Conservation (phyloP, 2,797 vertebrate species). For the Pitangus sulphuratus region DNA sequence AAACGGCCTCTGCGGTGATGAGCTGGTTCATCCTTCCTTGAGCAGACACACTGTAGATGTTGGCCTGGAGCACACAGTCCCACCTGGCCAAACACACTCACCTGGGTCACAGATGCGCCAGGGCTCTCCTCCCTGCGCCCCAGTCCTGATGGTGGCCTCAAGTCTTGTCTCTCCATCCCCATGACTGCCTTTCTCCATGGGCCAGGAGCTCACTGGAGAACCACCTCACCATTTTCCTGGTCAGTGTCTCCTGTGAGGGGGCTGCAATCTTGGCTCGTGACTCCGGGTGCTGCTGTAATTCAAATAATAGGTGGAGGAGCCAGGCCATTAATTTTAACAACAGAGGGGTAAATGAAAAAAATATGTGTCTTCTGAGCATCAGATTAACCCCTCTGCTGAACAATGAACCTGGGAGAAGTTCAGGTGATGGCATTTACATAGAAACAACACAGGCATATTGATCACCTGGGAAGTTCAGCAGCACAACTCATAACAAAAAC, state of each 20-base stretch:
- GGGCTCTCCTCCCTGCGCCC: not conserved
- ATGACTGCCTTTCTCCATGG: rapidly evolving
- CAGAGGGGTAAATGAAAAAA: not conserved
- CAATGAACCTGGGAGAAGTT: not conserved
- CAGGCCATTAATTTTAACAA: not conserved
- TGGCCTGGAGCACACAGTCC: not conserved
- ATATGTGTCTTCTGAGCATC: not conserved
- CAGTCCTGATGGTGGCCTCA: not conserved
- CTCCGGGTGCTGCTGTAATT: not conserved
- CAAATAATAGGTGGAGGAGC: not conserved
- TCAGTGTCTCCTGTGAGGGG: not conserved
- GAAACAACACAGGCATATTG: rapidly evolving
- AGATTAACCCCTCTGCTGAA: not conserved
- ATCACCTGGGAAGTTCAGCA: not conserved
- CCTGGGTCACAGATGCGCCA: not conserved
- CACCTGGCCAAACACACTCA: rapidly evolving
- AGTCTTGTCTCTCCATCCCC: not conserved
- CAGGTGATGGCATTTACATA: not conserved
- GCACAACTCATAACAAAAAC: not conserved
- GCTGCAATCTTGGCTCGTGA: not conserved
- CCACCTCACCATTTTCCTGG: not conserved
- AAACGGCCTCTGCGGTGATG: not conserved
- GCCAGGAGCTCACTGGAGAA: not conserved
- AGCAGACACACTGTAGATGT: rapidly evolving
- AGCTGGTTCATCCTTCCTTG: not conserved